Conservation (phyloP, 2,888 invertebrate genomes). For the Lepas anatifera region DNA sequence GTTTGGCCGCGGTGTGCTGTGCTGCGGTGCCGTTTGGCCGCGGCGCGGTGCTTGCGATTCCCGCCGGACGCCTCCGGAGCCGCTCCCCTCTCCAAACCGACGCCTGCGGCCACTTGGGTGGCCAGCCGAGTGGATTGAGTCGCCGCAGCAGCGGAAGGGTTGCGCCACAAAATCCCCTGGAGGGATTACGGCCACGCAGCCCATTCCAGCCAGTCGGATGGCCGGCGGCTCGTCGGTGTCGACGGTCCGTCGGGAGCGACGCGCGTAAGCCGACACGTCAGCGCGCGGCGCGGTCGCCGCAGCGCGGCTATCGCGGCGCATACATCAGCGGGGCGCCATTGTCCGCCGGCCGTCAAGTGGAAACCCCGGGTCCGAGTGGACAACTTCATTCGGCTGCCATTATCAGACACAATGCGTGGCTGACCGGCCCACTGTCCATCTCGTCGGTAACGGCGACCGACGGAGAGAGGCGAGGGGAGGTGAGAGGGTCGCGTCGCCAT, state of each 20-base stretch:
- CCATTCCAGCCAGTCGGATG: not conserved
- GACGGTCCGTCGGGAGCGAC: no score
- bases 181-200: not conserved
- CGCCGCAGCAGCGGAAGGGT: not conserved
- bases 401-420: no score
- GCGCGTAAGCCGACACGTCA: no score
- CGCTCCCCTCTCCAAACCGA: not conserved
- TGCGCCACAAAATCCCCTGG: not conserved
- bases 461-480: not conserved
- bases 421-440: not conserved
- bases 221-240: not conserved
- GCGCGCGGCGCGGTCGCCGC: not conserved
- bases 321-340: not conserved
- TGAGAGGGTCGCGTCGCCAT: not conserved
- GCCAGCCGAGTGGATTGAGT: not conserved
- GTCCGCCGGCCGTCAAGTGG: not conserved
- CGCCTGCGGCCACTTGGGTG: conserved; percentile 7
- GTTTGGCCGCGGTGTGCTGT: no score
- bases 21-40: no score
- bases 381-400: not conserved
- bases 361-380: not conserved
- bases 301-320: not conserved
- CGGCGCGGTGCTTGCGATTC: no score
- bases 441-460: not conserved
- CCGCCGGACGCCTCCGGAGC: no score